Base-by-base conservation (phyloP, 2,888 invertebrate genomes). In the Protophormia terraenovae region DNA sequence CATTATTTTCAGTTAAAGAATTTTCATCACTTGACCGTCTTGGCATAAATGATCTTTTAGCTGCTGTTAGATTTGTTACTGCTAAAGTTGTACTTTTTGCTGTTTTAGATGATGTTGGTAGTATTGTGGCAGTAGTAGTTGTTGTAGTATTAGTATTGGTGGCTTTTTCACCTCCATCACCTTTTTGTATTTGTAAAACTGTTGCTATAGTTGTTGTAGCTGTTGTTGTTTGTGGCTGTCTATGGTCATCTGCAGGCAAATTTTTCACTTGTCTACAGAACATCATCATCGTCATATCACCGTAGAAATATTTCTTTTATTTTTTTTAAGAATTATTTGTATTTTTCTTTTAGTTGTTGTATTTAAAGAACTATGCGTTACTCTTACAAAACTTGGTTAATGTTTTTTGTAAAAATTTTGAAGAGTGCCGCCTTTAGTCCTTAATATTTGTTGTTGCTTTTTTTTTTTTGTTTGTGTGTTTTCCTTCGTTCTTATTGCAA, bases 241-340 rank as follows among this genome's bases (percentile, higher is more conserved):
- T 85, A 79, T 82, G 82, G 76, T 85, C 84, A 79, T 84, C 82
- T 87, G 84, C 88, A 87, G 86, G 87, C 86, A 87, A 88, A 88
- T 88, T 84, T 80, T 82, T 86, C 76, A 85, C 86, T 84, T 87
- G 85, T 83, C 87, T 86, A 85, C 86, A 87, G 84, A 85, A 78
- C 87, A 84, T 88, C 88, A 86, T 87, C 87, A 87, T 88, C 84
- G 71, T 78, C 67, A 69, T 85, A 82, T 82, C 85, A 82, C 62
- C 78, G 76, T 72, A 53, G n/a, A 73, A 66, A 79, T 79, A 53
- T 77, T 29, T 50, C 27, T 66, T 67, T 53, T 66, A n/a, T 41
- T 16, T 72, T 24, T 64, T 24, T 32, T 66, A 66, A 22, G 45
- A 45, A 64, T 38, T 60, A 60, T 62, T 19, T 38, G 12, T 27